A percentile compares a stretch with the other conserved stretches of the same genome.
phyloP scores from a whole-genome alignment of 2,113 vertebrate species.

The Phalacrocorax pelagicus region DNA sequence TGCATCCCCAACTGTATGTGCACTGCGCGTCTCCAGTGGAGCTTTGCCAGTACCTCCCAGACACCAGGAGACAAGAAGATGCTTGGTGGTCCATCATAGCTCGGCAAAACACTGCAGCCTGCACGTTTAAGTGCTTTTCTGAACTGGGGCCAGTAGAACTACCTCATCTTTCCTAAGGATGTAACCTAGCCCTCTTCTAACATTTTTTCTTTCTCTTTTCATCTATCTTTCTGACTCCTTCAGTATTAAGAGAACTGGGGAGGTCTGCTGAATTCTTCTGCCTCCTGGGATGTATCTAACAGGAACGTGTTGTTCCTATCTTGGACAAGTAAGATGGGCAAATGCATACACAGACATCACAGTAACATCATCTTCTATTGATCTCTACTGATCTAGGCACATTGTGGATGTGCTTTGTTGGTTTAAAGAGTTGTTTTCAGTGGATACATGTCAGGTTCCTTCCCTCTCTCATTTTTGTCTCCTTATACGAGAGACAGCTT shows the following conservation, averaged over 20 bases:
- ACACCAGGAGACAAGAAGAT: not conserved
- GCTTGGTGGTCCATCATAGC: not conserved
- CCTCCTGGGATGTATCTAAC: not conserved
- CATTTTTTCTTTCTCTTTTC: not conserved
- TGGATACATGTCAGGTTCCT: slow-evolving; percentile 22
- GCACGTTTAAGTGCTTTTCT: not conserved
- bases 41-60: not conserved
- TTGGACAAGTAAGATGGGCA: not conserved
- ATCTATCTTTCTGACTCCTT: not conserved
- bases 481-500: not conserved
- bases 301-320: not conserved
- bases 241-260: not conserved
- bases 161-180: not conserved
- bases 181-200: not conserved
- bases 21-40: not conserved
- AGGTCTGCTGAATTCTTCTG: slow-evolving; percentile 4
- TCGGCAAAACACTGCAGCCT: not conserved
- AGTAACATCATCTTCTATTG: slow-evolving; percentile 44
- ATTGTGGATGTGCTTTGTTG: not conserved
- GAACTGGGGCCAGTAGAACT: not conserved
- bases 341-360: slow-evolving; percentile 27
- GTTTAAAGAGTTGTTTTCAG: slow-evolving; percentile 38
- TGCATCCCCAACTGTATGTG: not conserved
- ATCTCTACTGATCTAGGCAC: slow-evolving; percentile 3
- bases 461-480: slow-evolving; percentile 15